These are phyloP conservation scores for Cataglyphis hispanica DNA, from an alignment of 1,140 invertebrate species.

Conservation along the genomic window DNA sequence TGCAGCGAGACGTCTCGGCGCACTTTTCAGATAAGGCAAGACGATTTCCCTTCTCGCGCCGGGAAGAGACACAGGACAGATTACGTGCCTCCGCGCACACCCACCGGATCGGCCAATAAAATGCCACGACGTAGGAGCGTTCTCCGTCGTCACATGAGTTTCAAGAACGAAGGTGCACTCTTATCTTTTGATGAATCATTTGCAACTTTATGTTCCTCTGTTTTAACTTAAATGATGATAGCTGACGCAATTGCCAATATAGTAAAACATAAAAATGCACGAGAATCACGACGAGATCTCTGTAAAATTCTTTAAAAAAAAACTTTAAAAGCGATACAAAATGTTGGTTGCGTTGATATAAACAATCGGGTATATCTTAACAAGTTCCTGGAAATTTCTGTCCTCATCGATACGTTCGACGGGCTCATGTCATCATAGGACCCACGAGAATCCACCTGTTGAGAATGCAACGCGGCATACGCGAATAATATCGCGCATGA, in stretches of 20 bases:
- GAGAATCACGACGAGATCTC: background rate
- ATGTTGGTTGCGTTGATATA: too few species aligned
- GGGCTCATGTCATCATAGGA: background rate
- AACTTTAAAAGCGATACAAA: too few species aligned
- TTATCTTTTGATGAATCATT: background rate
- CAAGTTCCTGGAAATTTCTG: background rate
- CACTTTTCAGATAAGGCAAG: constrained; percentile 45
- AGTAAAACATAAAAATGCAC: background rate
- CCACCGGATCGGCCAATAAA: constrained; percentile 69
- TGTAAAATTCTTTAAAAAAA: too few species aligned
- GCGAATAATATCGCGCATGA: constrained; percentile 19
- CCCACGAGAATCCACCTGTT: constrained; percentile 63
- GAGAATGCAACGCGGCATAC: background rate
- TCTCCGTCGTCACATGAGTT: constrained; percentile 12
- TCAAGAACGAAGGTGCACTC: background rate
- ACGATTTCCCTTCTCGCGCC: background rate
- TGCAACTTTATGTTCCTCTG: background rate
- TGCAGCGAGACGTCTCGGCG: constrained; percentile 21
- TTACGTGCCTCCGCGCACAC: constrained; percentile 70
- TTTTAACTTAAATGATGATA: background rate
- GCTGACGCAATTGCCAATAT: background rate
- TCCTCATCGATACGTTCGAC: background rate
- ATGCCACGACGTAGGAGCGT: constrained; percentile 18
- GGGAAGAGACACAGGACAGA: constrained; percentile 19
- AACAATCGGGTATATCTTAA: too few species aligned